Evolutionary conservation across 2,888 invertebrate genomes (phyloP).

Genomic region (Meliscaeva auricollis): DNA sequence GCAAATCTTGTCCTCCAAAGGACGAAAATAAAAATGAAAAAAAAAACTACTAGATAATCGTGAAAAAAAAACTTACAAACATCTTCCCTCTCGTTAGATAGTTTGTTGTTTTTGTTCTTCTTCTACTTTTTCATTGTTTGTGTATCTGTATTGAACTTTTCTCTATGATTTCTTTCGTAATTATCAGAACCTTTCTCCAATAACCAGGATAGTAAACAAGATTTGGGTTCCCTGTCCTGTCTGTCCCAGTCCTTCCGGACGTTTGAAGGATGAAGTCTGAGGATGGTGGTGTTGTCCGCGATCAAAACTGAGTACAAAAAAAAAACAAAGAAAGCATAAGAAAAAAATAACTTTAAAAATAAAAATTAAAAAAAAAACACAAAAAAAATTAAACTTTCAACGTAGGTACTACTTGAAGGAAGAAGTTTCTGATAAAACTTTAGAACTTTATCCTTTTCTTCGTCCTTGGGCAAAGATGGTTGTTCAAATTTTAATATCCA

Average conservation of each 20-base stretch:
- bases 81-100: constrained; percentile 30
- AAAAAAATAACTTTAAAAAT: not conserved
- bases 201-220: constrained; percentile 66
- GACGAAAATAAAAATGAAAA: constrained; percentile 30
- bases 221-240: constrained; percentile 44
- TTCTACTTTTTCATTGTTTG: not conserved
- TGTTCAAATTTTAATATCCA: constrained; percentile 70
- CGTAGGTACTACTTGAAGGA: constrained; percentile 30
- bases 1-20: constrained; percentile 46
- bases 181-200: constrained; percentile 65
- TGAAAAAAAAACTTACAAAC: constrained; percentile 31
- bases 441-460: constrained; percentile 54
- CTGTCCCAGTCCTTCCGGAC: not conserved
- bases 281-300: constrained; percentile 13
- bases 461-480: constrained; percentile 23
- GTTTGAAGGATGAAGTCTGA: not conserved
- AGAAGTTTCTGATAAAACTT: constrained; percentile 59
- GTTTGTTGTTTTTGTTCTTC: not conserved
- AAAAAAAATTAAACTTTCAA: constrained; percentile 46
- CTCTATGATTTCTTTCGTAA: constrained; percentile 59
- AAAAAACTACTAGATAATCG: constrained; percentile 40
- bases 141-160: constrained; percentile 36
- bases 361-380: constrained; percentile 3
- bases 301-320: constrained; percentile 23
- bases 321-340: not conserved